Evolutionary conservation across 2,113 vertebrate genomes (phyloP).

Genomic region (Phalacrocorax aristotelis): DNA sequence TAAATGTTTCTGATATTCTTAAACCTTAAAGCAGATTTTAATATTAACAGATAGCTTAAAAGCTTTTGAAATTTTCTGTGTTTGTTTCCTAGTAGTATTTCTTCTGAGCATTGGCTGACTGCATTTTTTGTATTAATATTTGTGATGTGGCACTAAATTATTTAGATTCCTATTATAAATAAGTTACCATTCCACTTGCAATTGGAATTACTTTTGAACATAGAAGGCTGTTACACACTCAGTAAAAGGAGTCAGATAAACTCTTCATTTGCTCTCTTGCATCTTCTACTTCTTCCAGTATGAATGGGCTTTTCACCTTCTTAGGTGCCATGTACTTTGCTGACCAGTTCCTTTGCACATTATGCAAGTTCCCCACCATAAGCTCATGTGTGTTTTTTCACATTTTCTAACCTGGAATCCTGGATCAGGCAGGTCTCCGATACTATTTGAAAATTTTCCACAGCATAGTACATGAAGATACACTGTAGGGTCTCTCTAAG

Average conservation of each 20-base stretch:
- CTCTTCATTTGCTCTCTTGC: neutral
- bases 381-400: neutral
- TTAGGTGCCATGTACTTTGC: neutral
- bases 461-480: neutral
- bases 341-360: neutral
- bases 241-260: neutral
- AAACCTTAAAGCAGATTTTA: slow-evolving; percentile 81
- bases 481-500: neutral
- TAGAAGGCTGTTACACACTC: neutral
- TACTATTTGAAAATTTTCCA: neutral
- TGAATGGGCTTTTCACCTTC: neutral
- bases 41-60: neutral
- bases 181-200: neutral
- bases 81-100: neutral
- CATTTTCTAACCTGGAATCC: neutral
- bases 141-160: neutral
- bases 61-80: neutral
- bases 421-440: neutral
- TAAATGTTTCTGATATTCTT: slow-evolving; percentile 65
- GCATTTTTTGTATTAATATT: neutral
- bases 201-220: neutral
- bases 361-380: neutral
- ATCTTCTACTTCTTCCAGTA: neutral
- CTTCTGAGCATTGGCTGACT: neutral
- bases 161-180: neutral